Evolutionary conservation across 30 jellyfish, hydroid and myxozoan species (phyloP).

Genomic region (Aurelia coerulea): DNA sequence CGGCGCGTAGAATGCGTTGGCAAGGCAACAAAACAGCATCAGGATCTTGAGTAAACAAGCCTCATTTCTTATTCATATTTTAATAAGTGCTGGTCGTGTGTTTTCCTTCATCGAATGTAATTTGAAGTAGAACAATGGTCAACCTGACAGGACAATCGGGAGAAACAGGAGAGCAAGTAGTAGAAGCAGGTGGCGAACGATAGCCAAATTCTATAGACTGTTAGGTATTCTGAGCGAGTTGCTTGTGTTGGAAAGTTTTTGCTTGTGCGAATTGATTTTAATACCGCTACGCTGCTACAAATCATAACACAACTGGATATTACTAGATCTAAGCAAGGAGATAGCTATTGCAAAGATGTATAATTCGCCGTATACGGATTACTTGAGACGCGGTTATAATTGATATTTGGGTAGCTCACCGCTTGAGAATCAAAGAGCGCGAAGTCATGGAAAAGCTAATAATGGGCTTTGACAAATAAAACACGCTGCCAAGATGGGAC

Average conservation of each 20-base stretch:
- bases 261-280: constrained; percentile 4
- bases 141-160: constrained; percentile 71
- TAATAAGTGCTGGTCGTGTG: constrained; percentile 67
- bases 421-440: not conserved
- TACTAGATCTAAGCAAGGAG: too few relatives aligned
- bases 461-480: constrained; percentile 4
- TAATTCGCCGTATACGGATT: too few relatives aligned
- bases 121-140: constrained; percentile 63
- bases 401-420: not conserved
- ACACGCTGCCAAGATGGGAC: constrained; percentile 49
- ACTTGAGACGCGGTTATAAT: not conserved
- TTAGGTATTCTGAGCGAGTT: constrained; percentile 13
- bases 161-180: constrained; percentile 53
- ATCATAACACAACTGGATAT: too few relatives aligned
- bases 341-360: too few relatives aligned
- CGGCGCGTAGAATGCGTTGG: constrained; percentile 21
- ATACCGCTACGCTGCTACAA: not conserved
- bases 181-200: constrained; percentile 64
- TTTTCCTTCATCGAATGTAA: constrained; percentile 61
- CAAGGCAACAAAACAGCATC: constrained; percentile 69
- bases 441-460: not conserved
- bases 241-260: constrained; percentile 7
- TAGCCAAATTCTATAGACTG: constrained; percentile 16
- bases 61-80: constrained; percentile 66
- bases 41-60: constrained; percentile 57